Base-by-base conservation (phyloP, 2,797 vertebrate genomes). In the Borostomias antarcticus region DNA sequence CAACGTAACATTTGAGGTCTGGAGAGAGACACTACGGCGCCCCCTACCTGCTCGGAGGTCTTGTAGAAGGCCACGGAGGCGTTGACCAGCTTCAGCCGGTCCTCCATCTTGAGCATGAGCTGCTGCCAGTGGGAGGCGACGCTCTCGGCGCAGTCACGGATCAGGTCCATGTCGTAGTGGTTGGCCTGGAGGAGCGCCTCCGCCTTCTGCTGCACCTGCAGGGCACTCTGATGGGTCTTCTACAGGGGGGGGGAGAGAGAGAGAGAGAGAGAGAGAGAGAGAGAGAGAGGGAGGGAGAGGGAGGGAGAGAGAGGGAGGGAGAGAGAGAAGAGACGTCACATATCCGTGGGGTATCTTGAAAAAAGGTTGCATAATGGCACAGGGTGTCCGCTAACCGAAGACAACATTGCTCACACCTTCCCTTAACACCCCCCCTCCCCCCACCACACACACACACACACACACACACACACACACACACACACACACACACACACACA, bases 21-120 rank as follows among this genome's bases (percentile, higher is more conserved):
- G n/a, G n/a, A n/a, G n/a, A n/a, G n/a, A n/a, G n/a, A n/a, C n/a
- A n/a, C n/a, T 28, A 25, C 52, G 21, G 15, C 26, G 30, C 32
- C 33, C 11, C 73, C 7, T 81, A 98, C 97, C 95, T 99, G 98
- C 78, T 99, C 98, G 0, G 97, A 99, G 19, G 98, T 99, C 86
- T 99, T 99, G 86, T 99, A 99, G 88, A 99, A 99, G 83, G 96
- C 98, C 64, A 99, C 98, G 0, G 97, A 99, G 0, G 97, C 96
- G 17, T 98, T 99, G 77, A 99, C 96, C 33, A 99, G 94, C 79
- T 99, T 98, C 40, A 99, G 95, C 29, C 96, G 92, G 76, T 99
- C 97, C 78, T 99, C 97, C 97, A 99, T 99, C 90, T 98, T 99
- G 70, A 99, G 93, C 98, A 99, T 99, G 75, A 98, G 93, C 83